phyloP scores from a whole-genome alignment of 2,113 vertebrate species.

The Neopipo cinnamomea region DNA sequence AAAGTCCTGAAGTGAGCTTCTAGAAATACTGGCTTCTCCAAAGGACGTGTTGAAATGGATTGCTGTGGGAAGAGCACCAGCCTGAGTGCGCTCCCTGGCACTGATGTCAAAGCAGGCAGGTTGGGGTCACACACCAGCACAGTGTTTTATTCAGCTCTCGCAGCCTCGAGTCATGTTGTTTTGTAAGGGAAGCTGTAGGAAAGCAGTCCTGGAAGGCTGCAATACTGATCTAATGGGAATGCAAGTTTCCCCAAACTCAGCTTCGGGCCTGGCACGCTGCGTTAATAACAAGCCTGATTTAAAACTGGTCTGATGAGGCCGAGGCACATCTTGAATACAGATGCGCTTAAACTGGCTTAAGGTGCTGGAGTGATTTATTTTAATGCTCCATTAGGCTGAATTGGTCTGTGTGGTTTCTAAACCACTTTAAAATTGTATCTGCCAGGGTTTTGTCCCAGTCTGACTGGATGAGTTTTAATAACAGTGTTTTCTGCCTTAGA shows the following conservation, averaged over 20 bases:
- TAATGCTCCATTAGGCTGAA: slow-evolving; percentile 58
- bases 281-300: neutral
- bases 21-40: neutral
- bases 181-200: neutral
- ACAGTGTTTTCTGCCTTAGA: neutral
- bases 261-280: neutral
- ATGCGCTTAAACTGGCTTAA: slow-evolving; percentile 60
- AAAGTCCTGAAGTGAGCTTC: neutral
- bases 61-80: neutral
- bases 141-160: neutral
- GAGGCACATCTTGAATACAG: slow-evolving; percentile 50
- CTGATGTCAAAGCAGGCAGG: neutral
- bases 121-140: neutral
- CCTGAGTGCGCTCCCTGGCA: accelerated
- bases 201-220: neutral
- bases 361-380: slow-evolving; percentile 59
- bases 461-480: neutral
- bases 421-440: slow-evolving; percentile 38
- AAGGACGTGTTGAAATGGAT: neutral
- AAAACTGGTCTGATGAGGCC: slow-evolving; percentile 5
- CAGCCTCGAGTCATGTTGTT: neutral
- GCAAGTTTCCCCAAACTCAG: neutral
- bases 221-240: neutral
- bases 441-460: slow-evolving; percentile 2
- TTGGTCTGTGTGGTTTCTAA: slow-evolving; percentile 59